Conservation (phyloP, 1,140 invertebrate species). For the Cryptotermes secundus region DNA sequence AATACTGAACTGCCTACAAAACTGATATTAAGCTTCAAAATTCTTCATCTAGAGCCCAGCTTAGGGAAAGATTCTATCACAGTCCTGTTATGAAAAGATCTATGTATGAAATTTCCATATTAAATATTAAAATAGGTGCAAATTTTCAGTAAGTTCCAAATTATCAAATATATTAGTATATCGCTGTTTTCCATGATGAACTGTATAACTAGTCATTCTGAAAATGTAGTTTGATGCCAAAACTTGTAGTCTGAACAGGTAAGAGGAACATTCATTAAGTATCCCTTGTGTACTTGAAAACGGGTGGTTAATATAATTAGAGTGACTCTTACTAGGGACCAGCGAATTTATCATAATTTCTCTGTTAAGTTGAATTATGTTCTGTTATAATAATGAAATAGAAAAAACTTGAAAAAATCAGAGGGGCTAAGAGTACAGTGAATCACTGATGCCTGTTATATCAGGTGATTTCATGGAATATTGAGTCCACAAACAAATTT, state of each 20-base stretch:
- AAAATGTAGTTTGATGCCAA: not conserved
- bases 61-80: not conserved
- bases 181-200: not conserved
- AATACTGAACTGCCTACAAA: not conserved
- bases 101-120: not conserved
- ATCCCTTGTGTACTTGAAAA: not conserved
- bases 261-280: not conserved
- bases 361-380: not conserved
- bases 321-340: conserved; percentile 22
- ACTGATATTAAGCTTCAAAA: not conserved
- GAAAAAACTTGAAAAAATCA: not conserved
- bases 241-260: conserved; percentile 22
- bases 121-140: not conserved
- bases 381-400: not conserved
- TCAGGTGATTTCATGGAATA: not conserved
- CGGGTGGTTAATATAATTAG: not conserved
- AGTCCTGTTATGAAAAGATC: not conserved
- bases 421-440: too few species aligned
- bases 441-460: not conserved
- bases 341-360: conserved; percentile 1
- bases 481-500: not conserved
- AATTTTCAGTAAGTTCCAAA: not conserved
- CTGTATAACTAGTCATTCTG: not conserved
- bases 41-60: not conserved
- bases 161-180: not conserved